Percentiles rank a stretch among this genome's conserved stretches.
Conservation (phyloP, 2,888 invertebrate species). For the Salpingus planirostris region DNA sequence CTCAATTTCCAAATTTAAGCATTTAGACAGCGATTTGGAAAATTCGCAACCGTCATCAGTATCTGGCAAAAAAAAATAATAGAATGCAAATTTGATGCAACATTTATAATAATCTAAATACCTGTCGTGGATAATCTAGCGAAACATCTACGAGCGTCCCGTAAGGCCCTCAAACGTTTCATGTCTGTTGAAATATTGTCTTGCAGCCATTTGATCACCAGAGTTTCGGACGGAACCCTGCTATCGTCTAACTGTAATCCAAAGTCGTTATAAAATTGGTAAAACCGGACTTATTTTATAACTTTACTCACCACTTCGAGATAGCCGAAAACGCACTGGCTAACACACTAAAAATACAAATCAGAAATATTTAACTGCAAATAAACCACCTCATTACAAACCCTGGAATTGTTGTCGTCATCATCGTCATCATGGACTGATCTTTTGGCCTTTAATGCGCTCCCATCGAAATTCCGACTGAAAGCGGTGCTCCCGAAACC, state of each 20-base stretch:
- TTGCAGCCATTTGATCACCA: constrained; percentile 38
- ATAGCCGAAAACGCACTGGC: constrained; percentile 38
- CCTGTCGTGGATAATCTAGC: constrained; percentile 34
- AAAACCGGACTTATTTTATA: too few relatives aligned
- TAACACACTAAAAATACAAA: constrained; percentile 31
- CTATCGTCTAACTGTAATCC: constrained; percentile 37
- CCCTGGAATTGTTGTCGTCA: constrained; percentile 14
- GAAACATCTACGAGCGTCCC: constrained; percentile 37
- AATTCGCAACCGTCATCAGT: constrained; percentile 37
- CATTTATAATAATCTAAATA: too few relatives aligned
- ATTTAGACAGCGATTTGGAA: constrained; percentile 33
- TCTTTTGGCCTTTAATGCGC: constrained; percentile 5
- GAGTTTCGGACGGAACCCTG: constrained; percentile 37
- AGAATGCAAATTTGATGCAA: too few relatives aligned
- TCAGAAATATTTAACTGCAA: constrained; percentile 1
- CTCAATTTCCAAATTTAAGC: constrained; percentile 34
- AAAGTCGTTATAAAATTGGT: too few relatives aligned
- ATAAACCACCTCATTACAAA: constrained; percentile 7
- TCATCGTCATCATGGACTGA: constrained; percentile 8
- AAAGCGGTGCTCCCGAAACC: constrained; percentile 5
- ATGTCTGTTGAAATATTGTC: constrained; percentile 33
- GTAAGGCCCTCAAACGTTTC: constrained; percentile 31
- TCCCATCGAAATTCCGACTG: constrained; percentile 5
- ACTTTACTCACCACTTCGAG: constrained; percentile 38
- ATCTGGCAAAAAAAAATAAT: too few relatives aligned